Percentiles rank a stretch among this genome's conserved stretches.
These are phyloP conservation scores for Trachelus iudaicus DNA, from an alignment of 2,888 invertebrate species.

Conservation along the genomic window DNA sequence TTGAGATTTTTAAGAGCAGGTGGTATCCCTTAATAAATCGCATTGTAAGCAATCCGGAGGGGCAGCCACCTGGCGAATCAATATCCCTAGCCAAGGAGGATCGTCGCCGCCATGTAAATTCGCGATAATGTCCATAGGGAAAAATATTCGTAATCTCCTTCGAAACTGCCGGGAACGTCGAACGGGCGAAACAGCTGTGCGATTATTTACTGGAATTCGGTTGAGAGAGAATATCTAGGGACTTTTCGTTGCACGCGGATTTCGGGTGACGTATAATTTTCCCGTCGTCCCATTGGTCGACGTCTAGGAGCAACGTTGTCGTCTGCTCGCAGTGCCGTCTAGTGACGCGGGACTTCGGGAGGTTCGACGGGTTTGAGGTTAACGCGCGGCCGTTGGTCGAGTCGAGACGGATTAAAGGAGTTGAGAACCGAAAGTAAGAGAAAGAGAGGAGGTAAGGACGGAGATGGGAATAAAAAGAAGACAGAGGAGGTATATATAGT, in stretches of 20 bases:
- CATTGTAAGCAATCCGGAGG: constrained; percentile 59
- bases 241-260: too few species aligned
- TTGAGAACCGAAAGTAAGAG: background rate
- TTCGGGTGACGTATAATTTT: background rate
- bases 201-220: background rate
- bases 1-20: constrained; percentile 59
- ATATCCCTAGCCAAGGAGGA: constrained; percentile 29
- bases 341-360: background rate
- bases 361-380: background rate
- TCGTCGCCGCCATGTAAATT: background rate
- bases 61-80: constrained; percentile 60
- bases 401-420: background rate
- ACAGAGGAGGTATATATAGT: constrained; percentile 21
- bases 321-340: background rate
- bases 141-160: background rate
- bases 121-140: background rate
- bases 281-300: background rate
- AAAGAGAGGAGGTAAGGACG: constrained; percentile 28
- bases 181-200: background rate
- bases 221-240: background rate
- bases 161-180: background rate
- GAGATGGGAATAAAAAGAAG: constrained; percentile 21
- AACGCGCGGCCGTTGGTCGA: background rate
- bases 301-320: background rate
- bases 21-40: constrained; percentile 60